phyloP scores from a whole-genome alignment of 2,888 invertebrate species.

The Drosophila histrio region DNA sequence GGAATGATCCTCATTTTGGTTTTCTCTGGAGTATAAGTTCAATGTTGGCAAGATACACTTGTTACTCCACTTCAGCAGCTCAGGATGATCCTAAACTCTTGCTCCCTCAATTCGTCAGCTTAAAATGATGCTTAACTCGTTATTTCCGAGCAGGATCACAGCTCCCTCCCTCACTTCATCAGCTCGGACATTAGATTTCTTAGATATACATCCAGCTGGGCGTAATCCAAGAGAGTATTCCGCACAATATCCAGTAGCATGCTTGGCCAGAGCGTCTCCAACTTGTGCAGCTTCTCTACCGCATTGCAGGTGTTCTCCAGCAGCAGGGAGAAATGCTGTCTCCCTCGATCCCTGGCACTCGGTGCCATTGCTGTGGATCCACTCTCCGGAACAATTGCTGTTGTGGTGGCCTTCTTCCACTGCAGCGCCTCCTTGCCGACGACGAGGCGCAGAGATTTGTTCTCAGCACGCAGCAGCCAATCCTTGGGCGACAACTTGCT shows the following conservation, averaged over 20 bases:
- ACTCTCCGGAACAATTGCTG: constrained; percentile 6
- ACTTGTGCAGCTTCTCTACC: constrained; percentile 89
- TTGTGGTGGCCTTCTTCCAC: constrained; percentile 85
- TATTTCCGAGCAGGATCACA: too few relatives aligned
- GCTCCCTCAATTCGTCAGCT: too few relatives aligned
- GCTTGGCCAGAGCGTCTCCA: constrained; percentile 91
- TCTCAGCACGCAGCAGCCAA: constrained; percentile 90
- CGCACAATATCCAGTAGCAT: constrained; percentile 91
- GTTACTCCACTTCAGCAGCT: too few relatives aligned
- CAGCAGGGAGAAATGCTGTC: constrained; percentile 88
- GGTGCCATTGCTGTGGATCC: constrained; percentile 46
- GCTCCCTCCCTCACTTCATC: constrained; percentile 72
- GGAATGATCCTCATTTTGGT: too few relatives aligned
- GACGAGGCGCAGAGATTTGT: constrained; percentile 89
- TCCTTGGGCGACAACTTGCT: constrained; percentile 87
- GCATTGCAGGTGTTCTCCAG: constrained; percentile 91
- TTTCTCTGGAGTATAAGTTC: too few relatives aligned
- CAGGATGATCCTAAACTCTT: too few relatives aligned
- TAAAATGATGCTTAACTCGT: too few relatives aligned
- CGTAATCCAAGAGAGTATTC: constrained; percentile 91
- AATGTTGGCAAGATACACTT: too few relatives aligned
- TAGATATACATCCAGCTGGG: constrained; percentile 92
- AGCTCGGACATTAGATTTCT: constrained; percentile 85
- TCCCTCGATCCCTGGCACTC: constrained; percentile 88
- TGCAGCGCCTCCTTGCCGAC: constrained; percentile 94